Evolutionary conservation across 2,888 invertebrate genomes (phyloP).

Genomic region (Phalera bucephala): DNA sequence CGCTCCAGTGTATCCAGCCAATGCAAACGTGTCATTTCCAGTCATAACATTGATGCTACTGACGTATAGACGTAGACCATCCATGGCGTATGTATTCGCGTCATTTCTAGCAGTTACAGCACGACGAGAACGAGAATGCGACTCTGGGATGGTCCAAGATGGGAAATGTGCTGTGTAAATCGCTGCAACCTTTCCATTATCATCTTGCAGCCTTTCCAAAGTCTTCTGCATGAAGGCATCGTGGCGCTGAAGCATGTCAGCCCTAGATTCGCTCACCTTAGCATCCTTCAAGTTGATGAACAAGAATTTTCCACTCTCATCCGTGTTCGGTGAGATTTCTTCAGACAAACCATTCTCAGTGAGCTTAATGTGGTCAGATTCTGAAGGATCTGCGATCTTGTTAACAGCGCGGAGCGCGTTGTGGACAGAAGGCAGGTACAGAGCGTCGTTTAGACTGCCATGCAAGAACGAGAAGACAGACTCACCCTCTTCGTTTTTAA

Average conservation of each 20-base stretch:
- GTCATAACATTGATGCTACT: conserved; percentile 24
- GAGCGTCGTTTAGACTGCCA: conserved; percentile 48
- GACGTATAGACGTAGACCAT: conserved; percentile 49
- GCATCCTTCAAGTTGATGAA: conserved; percentile 84
- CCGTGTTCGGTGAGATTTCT: conserved; percentile 40
- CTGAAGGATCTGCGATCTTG: conserved; percentile 65
- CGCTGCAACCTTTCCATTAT: conserved; percentile 74
- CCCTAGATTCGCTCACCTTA: conserved; percentile 76
- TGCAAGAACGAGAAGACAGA: conserved; percentile 64
- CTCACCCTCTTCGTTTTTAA: conserved; percentile 65
- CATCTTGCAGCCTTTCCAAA: conserved; percentile 69
- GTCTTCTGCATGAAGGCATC: conserved; percentile 83
- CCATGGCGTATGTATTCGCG: conserved; percentile 22
- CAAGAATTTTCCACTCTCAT: conserved; percentile 72
- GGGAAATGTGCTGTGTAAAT: conserved; percentile 83
- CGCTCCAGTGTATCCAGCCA: conserved; percentile 11
- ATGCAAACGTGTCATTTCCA: conserved; percentile 4
- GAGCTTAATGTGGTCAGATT: conserved; percentile 55
- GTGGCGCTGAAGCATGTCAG: conserved; percentile 82
- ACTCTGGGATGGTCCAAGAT: conserved; percentile 65
- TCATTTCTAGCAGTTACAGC: conserved; percentile 9
- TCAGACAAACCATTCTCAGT: conserved; percentile 63
- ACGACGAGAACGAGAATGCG: conserved; percentile 54
- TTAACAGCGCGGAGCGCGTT: conserved; percentile 82
- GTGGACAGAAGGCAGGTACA: conserved; percentile 85